Percentiles rank a stretch among this genome's conserved stretches.
Evolutionary conservation across 1,140 invertebrate genomes (phyloP).

Genomic region (Pentalonia nigronervosa): DNA sequence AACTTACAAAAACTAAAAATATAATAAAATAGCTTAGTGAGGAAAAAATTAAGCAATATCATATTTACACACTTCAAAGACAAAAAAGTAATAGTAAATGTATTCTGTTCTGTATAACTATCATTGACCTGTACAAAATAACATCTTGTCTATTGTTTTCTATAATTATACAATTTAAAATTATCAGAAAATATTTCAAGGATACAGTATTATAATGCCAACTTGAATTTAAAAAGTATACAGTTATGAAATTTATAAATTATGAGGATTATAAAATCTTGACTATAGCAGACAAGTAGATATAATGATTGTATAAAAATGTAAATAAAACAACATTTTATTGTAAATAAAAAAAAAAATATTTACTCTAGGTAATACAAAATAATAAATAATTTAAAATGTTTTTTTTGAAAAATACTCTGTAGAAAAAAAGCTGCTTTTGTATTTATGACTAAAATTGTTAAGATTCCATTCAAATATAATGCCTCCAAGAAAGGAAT

Average conservation of each 20-base stretch:
- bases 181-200: neutral
- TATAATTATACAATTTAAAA: neutral
- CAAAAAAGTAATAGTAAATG: neutral
- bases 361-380: slow-evolving; percentile 18
- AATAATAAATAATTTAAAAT: neutral
- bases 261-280: neutral
- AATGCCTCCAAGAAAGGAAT: slow-evolving; percentile 46
- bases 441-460: slow-evolving; percentile 12
- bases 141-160: neutral
- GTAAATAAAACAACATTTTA: slow-evolving; percentile 11
- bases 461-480: slow-evolving; percentile 8
- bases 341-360: neutral
- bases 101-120: neutral
- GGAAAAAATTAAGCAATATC: neutral
- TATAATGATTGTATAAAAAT: neutral
- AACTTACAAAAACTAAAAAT: slow-evolving; percentile 18
- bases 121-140: neutral
- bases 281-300: neutral
- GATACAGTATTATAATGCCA: neutral
- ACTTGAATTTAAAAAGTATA: neutral
- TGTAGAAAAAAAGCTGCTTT: slow-evolving; percentile 31
- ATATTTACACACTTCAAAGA: neutral
- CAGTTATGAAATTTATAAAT: neutral
- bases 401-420: slow-evolving; percentile 53
- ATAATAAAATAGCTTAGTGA: slow-evolving; percentile 28